Evolutionary conservation across 1,140 invertebrate species (phyloP).

Genomic region (Asobara japonica): DNA sequence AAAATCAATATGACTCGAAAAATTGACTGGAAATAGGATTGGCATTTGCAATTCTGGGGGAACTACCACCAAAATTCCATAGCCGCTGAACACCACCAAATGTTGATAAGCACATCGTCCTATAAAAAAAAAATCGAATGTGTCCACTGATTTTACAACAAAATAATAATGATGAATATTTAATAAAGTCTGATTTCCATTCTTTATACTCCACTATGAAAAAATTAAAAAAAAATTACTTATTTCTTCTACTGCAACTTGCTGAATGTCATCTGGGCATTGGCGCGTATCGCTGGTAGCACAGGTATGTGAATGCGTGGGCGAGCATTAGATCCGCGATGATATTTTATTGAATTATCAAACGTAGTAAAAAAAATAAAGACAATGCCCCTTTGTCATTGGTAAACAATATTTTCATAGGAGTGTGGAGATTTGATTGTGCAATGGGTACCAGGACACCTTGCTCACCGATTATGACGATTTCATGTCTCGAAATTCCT

Average conservation of each 20-base stretch:
- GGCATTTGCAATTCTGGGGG: too few species aligned
- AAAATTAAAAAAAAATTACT: background rate
- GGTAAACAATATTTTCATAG: constrained; percentile 36
- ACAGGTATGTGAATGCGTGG: constrained; percentile 52
- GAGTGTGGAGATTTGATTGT: constrained; percentile 20
- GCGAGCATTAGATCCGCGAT: constrained; percentile 58
- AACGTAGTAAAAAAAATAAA: constrained; percentile 37
- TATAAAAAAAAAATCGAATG: background rate
- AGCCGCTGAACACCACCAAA: too few species aligned
- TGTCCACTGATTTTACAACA: background rate
- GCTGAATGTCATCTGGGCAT: constrained; percentile 4
- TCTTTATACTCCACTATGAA: background rate
- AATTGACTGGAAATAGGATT: too few species aligned
- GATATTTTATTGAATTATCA: constrained; percentile 15
- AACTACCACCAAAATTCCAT: too few species aligned
- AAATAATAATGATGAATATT: background rate
- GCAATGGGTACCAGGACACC: constrained; percentile 51
- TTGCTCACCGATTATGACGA: constrained; percentile 28
- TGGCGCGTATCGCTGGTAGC: constrained; percentile 1
- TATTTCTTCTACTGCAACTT: background rate
- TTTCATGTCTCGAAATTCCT: background rate
- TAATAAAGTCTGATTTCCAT: background rate
- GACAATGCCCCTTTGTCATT: constrained; percentile 60
- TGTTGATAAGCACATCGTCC: too few species aligned
- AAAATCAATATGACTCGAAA: too few species aligned